A percentile compares a stretch with the other conserved stretches of the same genome.
These are phyloP conservation scores for Blastobasis lacticolella DNA, from an alignment of 2,888 invertebrate species.

Conservation along the genomic window DNA sequence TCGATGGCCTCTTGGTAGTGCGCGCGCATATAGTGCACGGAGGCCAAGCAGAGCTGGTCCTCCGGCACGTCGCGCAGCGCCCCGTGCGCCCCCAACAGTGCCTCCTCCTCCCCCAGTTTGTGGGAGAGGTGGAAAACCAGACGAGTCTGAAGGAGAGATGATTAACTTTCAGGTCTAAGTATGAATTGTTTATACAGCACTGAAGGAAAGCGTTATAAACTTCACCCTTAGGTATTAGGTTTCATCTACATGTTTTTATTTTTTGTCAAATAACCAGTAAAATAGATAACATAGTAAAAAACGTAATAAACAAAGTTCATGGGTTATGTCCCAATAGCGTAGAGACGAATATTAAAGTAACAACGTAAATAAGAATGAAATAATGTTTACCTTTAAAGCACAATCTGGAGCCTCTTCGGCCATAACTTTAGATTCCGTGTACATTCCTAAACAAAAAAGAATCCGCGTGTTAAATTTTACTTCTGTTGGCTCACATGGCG, in stretches of 20 bases:
- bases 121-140: slow-evolving; percentile 94
- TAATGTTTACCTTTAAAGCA: slow-evolving; percentile 63
- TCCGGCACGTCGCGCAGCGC: slow-evolving; percentile 90
- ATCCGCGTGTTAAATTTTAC: too few relatives aligned
- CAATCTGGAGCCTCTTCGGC: slow-evolving; percentile 79
- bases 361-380: slow-evolving; percentile 59
- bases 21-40: slow-evolving; percentile 95
- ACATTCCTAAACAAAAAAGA: slow-evolving; percentile 63
- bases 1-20: slow-evolving; percentile 99
- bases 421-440: slow-evolving; percentile 78
- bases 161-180: too few relatives aligned
- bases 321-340: slow-evolving; percentile 84
- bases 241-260: too few relatives aligned
- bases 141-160: slow-evolving; percentile 74
- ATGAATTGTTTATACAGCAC: too few relatives aligned
- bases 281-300: too few relatives aligned
- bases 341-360: slow-evolving; percentile 91
- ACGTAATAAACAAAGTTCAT: too few relatives aligned
- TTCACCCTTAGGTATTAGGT: too few relatives aligned
- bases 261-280: too few relatives aligned
- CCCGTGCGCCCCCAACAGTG: slow-evolving; percentile 88
- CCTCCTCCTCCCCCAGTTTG: slow-evolving; percentile 91
- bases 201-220: too few relatives aligned
- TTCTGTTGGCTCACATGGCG: too few relatives aligned
- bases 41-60: slow-evolving; percentile 96